Conservation (phyloP, 1,140 invertebrate genomes). For the Adoxophyes honmai region DNA sequence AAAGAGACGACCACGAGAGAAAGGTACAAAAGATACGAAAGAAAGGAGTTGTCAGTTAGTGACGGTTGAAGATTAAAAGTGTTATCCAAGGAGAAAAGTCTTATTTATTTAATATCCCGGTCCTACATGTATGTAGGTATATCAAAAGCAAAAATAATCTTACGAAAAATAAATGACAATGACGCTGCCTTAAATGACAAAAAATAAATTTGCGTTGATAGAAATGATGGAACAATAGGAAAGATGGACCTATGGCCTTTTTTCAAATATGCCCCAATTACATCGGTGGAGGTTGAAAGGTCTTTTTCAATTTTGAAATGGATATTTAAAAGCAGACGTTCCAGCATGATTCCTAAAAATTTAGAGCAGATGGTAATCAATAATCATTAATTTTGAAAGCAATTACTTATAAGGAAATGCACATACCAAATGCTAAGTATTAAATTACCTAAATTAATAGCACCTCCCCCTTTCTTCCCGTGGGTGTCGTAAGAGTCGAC, state of each 20-base stretch:
- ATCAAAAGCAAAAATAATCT: not conserved
- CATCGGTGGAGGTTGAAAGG: not conserved
- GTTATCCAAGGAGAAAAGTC: too few species aligned
- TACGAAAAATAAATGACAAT: not conserved
- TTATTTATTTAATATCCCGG: too few species aligned
- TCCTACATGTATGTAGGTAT: too few species aligned
- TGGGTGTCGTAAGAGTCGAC: too few species aligned
- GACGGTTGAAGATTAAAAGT: too few species aligned
- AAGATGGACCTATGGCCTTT: not conserved
- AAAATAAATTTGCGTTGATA: not conserved
- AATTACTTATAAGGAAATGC: not conserved
- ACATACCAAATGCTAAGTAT: too few species aligned
- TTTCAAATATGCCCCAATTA: constrained; percentile 3
- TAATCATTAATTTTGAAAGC: not conserved
- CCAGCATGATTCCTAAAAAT: not conserved
- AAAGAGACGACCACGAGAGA: too few species aligned
- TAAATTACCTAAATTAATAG: too few species aligned
- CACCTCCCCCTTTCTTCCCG: too few species aligned
- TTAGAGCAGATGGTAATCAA: not conserved
- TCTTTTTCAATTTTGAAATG: not conserved
- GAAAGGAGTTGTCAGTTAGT: too few species aligned
- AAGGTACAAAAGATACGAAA: too few species aligned
- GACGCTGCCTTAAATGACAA: not conserved
- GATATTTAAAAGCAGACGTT: not conserved
- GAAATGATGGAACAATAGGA: not conserved